A percentile compares a stretch with the other conserved stretches of the same genome.
Conservation (phyloP, 2,113 vertebrate genomes). For the Phalacrocorax pelagicus region DNA sequence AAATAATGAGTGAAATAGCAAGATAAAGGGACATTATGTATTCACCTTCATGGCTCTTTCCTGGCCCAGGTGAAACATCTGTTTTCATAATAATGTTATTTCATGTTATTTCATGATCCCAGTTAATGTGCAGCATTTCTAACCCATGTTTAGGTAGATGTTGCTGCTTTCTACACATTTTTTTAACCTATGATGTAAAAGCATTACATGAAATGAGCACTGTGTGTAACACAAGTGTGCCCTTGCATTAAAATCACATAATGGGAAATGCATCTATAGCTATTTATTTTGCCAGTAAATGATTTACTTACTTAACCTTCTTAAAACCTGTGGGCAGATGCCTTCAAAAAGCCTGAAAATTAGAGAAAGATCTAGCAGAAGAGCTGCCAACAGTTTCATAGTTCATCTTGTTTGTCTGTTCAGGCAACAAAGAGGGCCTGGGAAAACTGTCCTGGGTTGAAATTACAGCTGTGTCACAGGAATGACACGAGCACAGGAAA, state of each 20-base stretch:
- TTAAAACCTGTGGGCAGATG: not conserved
- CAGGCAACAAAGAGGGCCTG: not conserved
- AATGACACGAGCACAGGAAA: not conserved
- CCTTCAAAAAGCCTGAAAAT: not conserved
- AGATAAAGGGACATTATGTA: not conserved
- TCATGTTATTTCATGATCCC: not conserved
- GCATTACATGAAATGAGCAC: not conserved
- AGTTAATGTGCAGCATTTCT: not conserved
- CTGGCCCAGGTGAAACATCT: not conserved
- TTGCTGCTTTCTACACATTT: not conserved
- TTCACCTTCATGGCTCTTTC: not conserved
- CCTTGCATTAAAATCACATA: not conserved
- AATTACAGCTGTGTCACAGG: slow-evolving; percentile 2
- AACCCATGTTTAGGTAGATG: not conserved
- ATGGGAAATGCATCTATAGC: not conserved
- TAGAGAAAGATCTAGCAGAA: not conserved
- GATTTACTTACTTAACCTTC: not conserved
- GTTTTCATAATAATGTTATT: not conserved
- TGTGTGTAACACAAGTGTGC: not conserved
- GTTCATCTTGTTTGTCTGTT: not conserved
- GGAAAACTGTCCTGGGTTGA: slow-evolving; percentile 1
- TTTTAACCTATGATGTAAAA: not conserved
- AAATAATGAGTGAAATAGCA: not conserved
- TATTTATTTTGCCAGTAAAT: not conserved
- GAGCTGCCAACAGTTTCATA: not conserved